Evolutionary conservation across 2,113 vertebrate species (phyloP), one percentile per base, ranked within the genome.

Genomic region (Dipodomys ordii): DNA sequence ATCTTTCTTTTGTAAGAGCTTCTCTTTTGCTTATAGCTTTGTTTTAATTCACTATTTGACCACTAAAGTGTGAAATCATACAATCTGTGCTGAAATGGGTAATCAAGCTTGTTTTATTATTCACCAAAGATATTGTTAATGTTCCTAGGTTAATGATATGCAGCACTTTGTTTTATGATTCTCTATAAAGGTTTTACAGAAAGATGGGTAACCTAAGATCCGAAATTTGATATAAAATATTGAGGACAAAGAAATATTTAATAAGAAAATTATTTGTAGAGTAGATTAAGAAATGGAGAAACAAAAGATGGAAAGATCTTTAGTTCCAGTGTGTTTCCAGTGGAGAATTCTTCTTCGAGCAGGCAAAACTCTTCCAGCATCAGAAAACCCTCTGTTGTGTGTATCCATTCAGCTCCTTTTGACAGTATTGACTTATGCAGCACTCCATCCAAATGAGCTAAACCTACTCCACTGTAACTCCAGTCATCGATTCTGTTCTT

Each of bases 1-100:
- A 27, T 68, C 2, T 44, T 76, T 60, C 22, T 6, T 87, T 83
- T 84, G 62, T 32, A 46, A 81, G 79, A 90, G 28, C 39, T 78
- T 92, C 90, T 87, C 86, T 92, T 92, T 95, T 90, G 89, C 74
- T 93, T 83, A 23, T 81, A 49, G 67, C 72, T 86, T 90, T 96
- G 32, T 81, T 91, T 88, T 91, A 95, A 93, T 90, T 87, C 83
- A 92, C 62, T 87, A 76, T 92, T 91, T 94, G 82, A 73, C 80
- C 85, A 94, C 19, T 94, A 87, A 83, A 90, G 53, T 87, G 74
- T 96, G 83, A 96, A 95, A 69, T 88, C 78, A 90, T 81, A 78
- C 30, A 94, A 64, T 91, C 57, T 92, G n/a, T 81, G 62, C 39
- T 90, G 84, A 93, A 96, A 90, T 60, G 35, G 28, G 49, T 28